Evolutionary conservation across 2,113 vertebrate genomes (phyloP), one percentile per base, ranked within the genome.

Genomic region (Amazona guildingii): DNA sequence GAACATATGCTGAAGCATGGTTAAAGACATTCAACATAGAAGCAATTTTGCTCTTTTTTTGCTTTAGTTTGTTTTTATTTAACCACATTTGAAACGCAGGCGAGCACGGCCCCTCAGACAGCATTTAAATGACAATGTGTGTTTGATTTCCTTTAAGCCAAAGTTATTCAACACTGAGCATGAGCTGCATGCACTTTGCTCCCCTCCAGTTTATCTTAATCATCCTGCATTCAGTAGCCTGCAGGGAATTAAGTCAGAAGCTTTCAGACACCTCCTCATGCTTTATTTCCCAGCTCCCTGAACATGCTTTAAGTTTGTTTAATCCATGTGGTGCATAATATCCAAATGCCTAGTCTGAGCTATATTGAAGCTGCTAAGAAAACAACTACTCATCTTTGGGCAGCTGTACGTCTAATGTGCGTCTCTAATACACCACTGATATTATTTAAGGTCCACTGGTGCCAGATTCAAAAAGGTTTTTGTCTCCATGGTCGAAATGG

Each of bases 401-500:
- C 86, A 74, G 54, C 64, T 31, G 2, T 24, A 5, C 1, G 0
- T 51, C 78, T 77, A 15, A 74, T 1, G 3, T 33, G 46, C 49
- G 0, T 69, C 67, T 66, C 77, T 97, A 94, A 96, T 72, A 37
- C 77, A 21, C 11, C 27, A 2, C 75, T 86, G 67, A 70, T 93
- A 73, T 95, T 55, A 69, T 96, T 92, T 57, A 93, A 99, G 99
- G 97, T 82, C 98, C 95, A 10, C 91, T 90, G 49, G 79, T 69
- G 61, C 90, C 91, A 82, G 96, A 97, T 48, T 72, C 95, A n/a
- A 97, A 98, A 64, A 97, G 57, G 33, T 94, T 95, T 72, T 99
- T 99, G 99, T 98, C 98, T 52, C 97, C 93, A 0, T 99, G 99
- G 99, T 99, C 99, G 39, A 97, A 98, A 73, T 99, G 99, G 99